These are phyloP conservation scores for Panurus biarmicus DNA, from an alignment of 2,113 vertebrate genomes.

Conservation along the genomic window DNA sequence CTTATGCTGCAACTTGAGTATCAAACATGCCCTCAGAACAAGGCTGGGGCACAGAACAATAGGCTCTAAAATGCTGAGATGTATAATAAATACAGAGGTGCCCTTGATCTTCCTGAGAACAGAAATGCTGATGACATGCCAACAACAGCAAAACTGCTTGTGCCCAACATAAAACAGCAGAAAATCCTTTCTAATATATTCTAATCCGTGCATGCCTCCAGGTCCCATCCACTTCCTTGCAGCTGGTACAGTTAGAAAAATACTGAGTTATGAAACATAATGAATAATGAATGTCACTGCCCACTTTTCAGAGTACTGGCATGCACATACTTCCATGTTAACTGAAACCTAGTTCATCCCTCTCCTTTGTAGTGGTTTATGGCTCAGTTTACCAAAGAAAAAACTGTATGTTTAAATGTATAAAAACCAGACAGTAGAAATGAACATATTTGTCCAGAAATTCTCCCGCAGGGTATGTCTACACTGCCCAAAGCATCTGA, in stretches of 20 bases:
- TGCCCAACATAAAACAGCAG: not conserved
- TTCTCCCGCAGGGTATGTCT: not conserved
- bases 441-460: not conserved
- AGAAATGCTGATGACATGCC: not conserved
- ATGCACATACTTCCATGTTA: not conserved
- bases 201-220: not conserved
- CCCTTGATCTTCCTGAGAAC: not conserved
- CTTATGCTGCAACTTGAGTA: not conserved
- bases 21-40: not conserved
- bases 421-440: not conserved
- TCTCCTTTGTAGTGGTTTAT: not conserved
- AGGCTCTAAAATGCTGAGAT: not conserved
- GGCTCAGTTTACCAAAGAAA: not conserved
- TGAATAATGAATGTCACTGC: not conserved
- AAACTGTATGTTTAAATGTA: not conserved
- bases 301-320: not conserved
- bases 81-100: not conserved
- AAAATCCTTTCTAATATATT: conserved; percentile 12
- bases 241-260: not conserved
- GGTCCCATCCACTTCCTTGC: not conserved
- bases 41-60: not conserved
- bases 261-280: not conserved
- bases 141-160: not conserved
- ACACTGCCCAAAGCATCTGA: not conserved
- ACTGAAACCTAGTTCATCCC: not conserved